Evolutionary conservation across 2,888 invertebrate genomes (phyloP), one percentile per base, ranked within the genome.

Genomic region (Cryptocephalus primarius): DNA sequence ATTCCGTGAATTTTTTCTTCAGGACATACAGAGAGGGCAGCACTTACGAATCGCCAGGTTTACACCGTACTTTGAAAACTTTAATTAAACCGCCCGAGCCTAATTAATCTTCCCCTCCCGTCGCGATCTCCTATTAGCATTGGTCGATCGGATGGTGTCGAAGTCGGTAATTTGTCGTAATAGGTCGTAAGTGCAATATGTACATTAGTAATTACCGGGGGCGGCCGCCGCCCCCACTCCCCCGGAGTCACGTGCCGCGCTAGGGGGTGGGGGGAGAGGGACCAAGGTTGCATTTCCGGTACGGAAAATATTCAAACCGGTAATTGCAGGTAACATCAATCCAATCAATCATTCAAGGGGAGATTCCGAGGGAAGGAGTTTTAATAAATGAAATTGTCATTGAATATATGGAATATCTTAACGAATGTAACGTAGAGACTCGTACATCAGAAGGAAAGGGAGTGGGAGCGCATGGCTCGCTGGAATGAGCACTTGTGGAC

Each of bases 271-370:
- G 60, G 49, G 48, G 53, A 56, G 54, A 61, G 62, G 63, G 58
- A 63, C 59, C 53, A 60, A 44, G 44, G 44, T 33, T 63, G 64
- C 66, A 68, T 67, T 69, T 69, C 69, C 69, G 65, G 51, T 53
- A 58, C 66, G 69, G 69, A 69, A 40, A 61, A 65, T 68, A 64
- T 63, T 59, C 61, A 22, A 12, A 61, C 68, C 68, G 68, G 68
- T 69, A 70, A 69, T 70, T 69, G 68, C 66, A 64, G 65, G 61
- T 66, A 22, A 22, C 22, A 22, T 22, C 22, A 22, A 22, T 22
- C 22, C 22, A 22, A 22, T 22, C 22, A 22, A 22, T 22, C 22
- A 22, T 22, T 22, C 22, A 22, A 6, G 22, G 22, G 22, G 22
- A 6, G 2, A 22, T 4, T 22, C 22, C 22, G 22, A 6, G 22